Evolutionary conservation across 2,888 invertebrate genomes (phyloP).

Genomic region (Luffia ferchaultella): DNA sequence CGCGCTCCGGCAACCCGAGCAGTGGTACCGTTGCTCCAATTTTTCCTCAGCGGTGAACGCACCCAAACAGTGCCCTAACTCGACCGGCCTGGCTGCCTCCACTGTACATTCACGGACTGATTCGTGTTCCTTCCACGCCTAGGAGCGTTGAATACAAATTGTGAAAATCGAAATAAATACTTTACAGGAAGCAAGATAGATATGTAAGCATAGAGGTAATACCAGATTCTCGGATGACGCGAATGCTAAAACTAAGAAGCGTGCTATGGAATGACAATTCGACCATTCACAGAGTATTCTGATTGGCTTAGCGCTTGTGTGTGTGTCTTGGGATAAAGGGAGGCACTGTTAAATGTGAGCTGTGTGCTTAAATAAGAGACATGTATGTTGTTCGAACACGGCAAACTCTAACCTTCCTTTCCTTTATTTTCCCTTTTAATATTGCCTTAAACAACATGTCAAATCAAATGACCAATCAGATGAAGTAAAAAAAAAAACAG

Average conservation of each 20-base stretch:
- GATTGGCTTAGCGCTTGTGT: too few species aligned
- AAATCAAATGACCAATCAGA: too few species aligned
- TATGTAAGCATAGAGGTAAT: neutral
- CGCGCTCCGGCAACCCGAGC: constrained; percentile 82
- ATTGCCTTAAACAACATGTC: too few species aligned
- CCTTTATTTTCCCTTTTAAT: too few species aligned
- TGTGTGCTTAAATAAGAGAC: too few species aligned
- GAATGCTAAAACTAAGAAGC: neutral
- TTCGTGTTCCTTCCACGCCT: constrained; percentile 80
- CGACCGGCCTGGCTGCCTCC: constrained; percentile 82
- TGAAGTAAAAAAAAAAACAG: too few species aligned
- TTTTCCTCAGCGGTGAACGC: constrained; percentile 90
- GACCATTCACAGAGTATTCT: too few species aligned
- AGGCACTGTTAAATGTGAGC: too few species aligned
- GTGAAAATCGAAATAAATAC: neutral
- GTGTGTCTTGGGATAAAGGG: too few species aligned
- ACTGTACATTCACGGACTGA: constrained; percentile 75
- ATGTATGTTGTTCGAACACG: too few species aligned
- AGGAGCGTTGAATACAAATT: constrained; percentile 3
- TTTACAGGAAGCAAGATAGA: neutral
- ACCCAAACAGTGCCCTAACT: constrained; percentile 83
- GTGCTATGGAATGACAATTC: too few species aligned
- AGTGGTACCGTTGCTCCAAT: constrained; percentile 86
- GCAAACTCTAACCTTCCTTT: too few species aligned
- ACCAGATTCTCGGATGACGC: neutral